phyloP scores from a whole-genome alignment of 2,113 vertebrate species.

The Cyprinodon variegatus region DNA sequence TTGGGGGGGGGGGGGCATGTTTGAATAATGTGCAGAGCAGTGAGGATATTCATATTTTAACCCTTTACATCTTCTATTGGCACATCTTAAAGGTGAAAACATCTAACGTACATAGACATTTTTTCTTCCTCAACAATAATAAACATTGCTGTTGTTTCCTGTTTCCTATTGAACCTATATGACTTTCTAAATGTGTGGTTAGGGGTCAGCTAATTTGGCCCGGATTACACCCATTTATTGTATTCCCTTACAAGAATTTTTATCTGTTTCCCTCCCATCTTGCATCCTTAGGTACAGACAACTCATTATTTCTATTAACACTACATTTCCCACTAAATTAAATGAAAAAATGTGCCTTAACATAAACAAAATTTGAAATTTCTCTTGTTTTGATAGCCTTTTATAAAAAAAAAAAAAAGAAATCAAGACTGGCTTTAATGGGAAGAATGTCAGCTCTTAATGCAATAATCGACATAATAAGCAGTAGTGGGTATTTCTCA shows the following conservation, averaged over 20 bases:
- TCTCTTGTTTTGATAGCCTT: neutral
- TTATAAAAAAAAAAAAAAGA: neutral
- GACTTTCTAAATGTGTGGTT: conserved; percentile 57
- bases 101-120: neutral
- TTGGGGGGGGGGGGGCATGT: too few species aligned
- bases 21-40: too few species aligned
- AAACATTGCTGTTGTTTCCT: neutral
- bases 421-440: neutral
- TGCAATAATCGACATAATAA: neutral
- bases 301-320: neutral
- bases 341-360: neutral
- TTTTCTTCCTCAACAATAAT: neutral
- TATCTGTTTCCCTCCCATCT: conserved; percentile 2
- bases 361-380: neutral
- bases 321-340: neutral
- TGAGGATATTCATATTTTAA: neutral
- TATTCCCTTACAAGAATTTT: conserved; percentile 56
- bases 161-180: too few species aligned
- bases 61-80: neutral
- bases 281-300: neutral
- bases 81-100: neutral
- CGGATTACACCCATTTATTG: conserved; percentile 66
- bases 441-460: neutral
- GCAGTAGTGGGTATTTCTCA: neutral
- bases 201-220: conserved; percentile 69